These are phyloP conservation scores for Carapus acus DNA, from an alignment of 2,797 vertebrate genomes.

Conservation along the genomic window DNA sequence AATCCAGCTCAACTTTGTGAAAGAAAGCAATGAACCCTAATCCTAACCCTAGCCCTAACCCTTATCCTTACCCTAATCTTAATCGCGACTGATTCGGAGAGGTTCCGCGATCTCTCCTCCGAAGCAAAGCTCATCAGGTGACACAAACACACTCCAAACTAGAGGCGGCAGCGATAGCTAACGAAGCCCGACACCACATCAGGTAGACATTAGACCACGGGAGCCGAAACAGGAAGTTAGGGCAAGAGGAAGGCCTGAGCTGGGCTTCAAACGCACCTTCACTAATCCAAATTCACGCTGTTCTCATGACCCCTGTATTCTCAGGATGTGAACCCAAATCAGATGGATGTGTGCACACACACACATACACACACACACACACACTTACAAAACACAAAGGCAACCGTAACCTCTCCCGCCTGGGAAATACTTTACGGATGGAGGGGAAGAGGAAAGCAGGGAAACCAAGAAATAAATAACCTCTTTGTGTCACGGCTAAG, in stretches of 20 bases:
- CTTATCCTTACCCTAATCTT: background rate
- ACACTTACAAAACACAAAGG: conserved; percentile 15
- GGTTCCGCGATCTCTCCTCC: too few species aligned
- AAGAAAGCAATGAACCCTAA: too few species aligned
- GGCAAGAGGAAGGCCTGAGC: background rate
- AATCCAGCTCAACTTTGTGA: too few species aligned
- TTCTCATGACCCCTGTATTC: conserved; percentile 60
- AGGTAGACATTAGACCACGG: conserved; percentile 5
- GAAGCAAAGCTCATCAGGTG: too few species aligned
- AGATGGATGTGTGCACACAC: conserved; percentile 24
- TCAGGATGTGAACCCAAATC: conserved; percentile 53
- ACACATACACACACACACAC: conserved; percentile 20
- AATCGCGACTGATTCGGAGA: background rate
- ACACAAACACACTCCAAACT: conserved; percentile 9
- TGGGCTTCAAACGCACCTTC: conserved; percentile 15
- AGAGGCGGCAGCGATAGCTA: conserved; percentile 13
- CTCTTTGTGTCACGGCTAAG: conserved; percentile 63
- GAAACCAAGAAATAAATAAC: conserved; percentile 73
- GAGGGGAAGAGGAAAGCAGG: conserved; percentile 54
- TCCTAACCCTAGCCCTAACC: background rate
- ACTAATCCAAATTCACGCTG: conserved; percentile 13
- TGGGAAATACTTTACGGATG: conserved; percentile 68
- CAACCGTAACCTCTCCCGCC: conserved; percentile 43
- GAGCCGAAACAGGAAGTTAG: background rate
- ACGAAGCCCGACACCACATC: conserved; percentile 15